A percentile compares a stretch with the other conserved stretches of the same genome.
Evolutionary conservation across 53 echinoderm and acorn worm genomes (phyloP).

Genomic region (Astropecten irregularis): DNA sequence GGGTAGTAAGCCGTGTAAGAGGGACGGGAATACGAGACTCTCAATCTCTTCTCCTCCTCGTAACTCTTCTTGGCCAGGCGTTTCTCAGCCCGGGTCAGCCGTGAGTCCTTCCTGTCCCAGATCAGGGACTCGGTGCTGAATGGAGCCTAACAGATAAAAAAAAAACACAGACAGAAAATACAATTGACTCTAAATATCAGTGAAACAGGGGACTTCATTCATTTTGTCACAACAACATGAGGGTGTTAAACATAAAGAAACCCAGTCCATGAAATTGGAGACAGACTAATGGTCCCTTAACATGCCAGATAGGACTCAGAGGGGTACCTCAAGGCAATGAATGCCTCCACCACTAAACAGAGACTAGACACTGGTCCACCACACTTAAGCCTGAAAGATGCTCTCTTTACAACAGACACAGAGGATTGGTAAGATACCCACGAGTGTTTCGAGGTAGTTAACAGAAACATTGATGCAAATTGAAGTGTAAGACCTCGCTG

Average conservation of each 20-base stretch:
- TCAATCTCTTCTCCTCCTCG: conserved; percentile 88
- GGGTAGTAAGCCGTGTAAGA: conserved; percentile 89
- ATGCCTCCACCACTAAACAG: no score
- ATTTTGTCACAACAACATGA: background rate
- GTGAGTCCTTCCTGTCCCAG: conserved; percentile 75
- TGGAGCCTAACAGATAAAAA: conserved; percentile 69
- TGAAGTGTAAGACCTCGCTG: no score
- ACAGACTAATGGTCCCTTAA: background rate
- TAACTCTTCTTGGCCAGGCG: conserved; percentile 85
- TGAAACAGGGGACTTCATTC: no score
- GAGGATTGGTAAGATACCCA: no score
- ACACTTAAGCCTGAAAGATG: no score
- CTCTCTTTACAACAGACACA: no score
- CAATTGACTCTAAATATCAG: no score
- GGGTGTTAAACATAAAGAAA: background rate
- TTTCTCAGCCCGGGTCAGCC: conserved; percentile 93
- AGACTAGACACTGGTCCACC: no score
- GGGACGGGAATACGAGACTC: conserved; percentile 80
- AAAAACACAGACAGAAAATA: background rate
- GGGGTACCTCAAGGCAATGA: no score
- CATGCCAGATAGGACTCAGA: background rate
- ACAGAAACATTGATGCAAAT: no score
- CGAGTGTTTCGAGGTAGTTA: no score
- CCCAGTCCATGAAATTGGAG: background rate
- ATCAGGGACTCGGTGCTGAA: conserved; percentile 84